These are phyloP conservation scores for Hetaerina americana DNA, from an alignment of 1,140 invertebrate species.

Conservation along the genomic window DNA sequence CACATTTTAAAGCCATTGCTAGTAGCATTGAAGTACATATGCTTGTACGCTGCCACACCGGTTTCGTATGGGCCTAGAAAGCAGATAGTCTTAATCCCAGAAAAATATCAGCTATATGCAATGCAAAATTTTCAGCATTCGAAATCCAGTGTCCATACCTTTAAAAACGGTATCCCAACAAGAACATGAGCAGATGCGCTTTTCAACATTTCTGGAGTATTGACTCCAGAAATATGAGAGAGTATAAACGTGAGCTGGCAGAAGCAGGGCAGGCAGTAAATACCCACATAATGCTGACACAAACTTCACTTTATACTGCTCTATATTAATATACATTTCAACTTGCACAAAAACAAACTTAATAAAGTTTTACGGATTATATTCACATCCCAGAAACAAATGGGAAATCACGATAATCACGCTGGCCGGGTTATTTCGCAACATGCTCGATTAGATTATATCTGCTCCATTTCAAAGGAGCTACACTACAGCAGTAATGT, in stretches of 20 bases:
- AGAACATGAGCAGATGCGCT: conserved; percentile 53
- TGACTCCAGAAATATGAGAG: conserved; percentile 57
- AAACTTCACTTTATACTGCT: background rate
- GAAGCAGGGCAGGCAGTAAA: conserved; percentile 31
- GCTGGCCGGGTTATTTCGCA: too few relatives aligned
- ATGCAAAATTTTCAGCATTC: conserved; percentile 6
- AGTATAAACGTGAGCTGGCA: conserved; percentile 47
- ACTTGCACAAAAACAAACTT: too few relatives aligned
- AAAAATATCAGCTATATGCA: conserved; percentile 12
- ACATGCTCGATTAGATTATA: too few relatives aligned
- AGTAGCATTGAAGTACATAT: conserved; percentile 73
- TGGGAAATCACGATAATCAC: too few relatives aligned
- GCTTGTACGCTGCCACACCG: conserved; percentile 59
- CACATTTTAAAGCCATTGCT: conserved; percentile 63
- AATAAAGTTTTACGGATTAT: too few relatives aligned
- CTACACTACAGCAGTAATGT: too few relatives aligned
- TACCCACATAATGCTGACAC: background rate
- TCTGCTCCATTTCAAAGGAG: too few relatives aligned
- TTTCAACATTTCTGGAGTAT: conserved; percentile 50
- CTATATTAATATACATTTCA: background rate
- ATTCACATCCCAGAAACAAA: too few relatives aligned
- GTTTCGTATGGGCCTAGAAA: conserved; percentile 51
- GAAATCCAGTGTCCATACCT: conserved; percentile 31
- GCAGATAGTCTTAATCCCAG: too few relatives aligned
- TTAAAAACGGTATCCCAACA: conserved; percentile 75